These are phyloP conservation scores for Indri indri DNA, from an alignment of 2,113 vertebrate species.

Conservation along the genomic window DNA sequence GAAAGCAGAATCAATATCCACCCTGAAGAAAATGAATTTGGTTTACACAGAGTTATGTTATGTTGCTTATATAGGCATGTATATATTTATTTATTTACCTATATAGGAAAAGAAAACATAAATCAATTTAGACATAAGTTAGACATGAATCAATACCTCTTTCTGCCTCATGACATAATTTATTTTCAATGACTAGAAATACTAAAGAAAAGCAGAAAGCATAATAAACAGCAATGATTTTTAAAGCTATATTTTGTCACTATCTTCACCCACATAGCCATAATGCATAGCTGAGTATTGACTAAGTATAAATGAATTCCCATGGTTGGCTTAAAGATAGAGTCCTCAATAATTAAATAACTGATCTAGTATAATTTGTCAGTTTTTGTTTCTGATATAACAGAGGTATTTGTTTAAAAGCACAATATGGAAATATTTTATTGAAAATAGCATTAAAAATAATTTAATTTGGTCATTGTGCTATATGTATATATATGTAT, in stretches of 20 bases:
- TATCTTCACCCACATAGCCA: not conserved
- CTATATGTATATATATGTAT: not conserved
- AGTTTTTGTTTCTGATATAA: not conserved
- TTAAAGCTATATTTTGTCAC: not conserved
- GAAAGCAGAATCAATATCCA: not conserved
- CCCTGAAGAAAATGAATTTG: not conserved
- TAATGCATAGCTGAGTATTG: not conserved
- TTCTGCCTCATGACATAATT: not conserved
- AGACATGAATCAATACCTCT: not conserved
- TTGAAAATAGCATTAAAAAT: not conserved
- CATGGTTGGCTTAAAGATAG: not conserved
- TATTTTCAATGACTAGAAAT: conserved; percentile 1
- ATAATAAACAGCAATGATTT: not conserved
- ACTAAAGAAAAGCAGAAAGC: not conserved
- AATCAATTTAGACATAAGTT: not conserved
- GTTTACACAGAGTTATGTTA: not conserved
- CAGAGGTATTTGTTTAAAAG: not conserved
- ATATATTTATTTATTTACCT: not conserved
- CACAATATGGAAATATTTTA: not conserved
- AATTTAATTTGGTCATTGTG: not conserved
- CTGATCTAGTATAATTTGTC: not conserved
- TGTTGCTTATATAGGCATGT: not conserved
- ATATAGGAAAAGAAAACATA: not conserved
- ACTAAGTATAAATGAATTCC: not conserved
- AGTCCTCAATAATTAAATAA: not conserved